Conservation (phyloP, 2,113 vertebrate species). For the Monarcha castaneiventris region DNA sequence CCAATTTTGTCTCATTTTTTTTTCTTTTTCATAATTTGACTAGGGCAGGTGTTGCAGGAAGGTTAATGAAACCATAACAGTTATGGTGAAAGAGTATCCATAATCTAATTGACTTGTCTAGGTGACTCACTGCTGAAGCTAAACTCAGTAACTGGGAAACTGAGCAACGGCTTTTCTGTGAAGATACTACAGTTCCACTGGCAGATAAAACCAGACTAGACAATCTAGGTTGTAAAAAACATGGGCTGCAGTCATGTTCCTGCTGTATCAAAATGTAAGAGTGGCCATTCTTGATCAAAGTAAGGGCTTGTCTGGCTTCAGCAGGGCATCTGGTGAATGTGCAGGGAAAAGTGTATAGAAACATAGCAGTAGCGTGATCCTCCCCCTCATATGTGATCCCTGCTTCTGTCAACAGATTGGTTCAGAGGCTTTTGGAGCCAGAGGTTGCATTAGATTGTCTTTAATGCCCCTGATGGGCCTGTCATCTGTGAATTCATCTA, state of each 20-base stretch:
- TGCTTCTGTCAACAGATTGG: neutral
- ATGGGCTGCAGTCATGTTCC: neutral
- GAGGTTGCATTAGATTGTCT: constrained; percentile 7
- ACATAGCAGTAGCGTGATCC: neutral
- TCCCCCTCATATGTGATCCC: neutral
- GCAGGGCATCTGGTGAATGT: neutral
- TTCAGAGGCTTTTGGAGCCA: neutral
- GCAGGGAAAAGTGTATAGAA: neutral
- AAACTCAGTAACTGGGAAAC: neutral
- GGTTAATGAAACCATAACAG: neutral
- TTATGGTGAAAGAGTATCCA: neutral
- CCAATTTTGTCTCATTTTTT: neutral
- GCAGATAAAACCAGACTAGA: neutral
- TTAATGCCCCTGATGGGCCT: constrained; percentile 8
- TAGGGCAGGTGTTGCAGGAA: neutral
- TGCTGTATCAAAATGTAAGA: neutral
- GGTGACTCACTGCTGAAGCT: neutral
- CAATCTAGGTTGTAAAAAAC: neutral
- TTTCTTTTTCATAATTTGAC: neutral
- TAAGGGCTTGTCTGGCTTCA: neutral
- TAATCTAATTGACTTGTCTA: neutral
- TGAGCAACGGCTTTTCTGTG: neutral
- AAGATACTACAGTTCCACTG: neutral
- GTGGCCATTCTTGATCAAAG: neutral
- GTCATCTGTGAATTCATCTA: constrained; percentile 8